Conservation (phyloP, 2,113 vertebrate species). For the Tinamus guttatus region DNA sequence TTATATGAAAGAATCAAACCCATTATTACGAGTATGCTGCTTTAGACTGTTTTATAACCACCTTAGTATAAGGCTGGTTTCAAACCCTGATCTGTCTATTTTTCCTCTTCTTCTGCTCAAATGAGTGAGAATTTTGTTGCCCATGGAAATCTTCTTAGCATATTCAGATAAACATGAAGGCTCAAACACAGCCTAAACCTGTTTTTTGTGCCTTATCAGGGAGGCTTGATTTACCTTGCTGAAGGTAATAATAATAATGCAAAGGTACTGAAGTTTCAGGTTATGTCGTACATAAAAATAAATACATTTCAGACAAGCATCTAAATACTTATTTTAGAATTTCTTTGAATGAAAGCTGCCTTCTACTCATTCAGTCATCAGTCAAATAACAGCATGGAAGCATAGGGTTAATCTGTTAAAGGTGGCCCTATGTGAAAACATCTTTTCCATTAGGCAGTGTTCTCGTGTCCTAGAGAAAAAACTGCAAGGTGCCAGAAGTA, state of each 20-base stretch:
- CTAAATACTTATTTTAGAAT: background rate
- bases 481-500: background rate
- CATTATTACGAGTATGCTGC: background rate
- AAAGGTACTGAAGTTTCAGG: background rate
- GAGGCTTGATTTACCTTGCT: background rate
- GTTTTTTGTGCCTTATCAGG: background rate
- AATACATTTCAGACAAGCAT: background rate
- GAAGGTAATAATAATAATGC: background rate
- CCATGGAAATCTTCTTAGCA: background rate
- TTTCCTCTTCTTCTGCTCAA: background rate
- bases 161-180: background rate
- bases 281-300: background rate
- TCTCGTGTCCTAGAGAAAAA: background rate
- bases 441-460: background rate
- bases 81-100: background rate
- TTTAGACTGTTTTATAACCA: background rate
- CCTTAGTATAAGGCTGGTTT: background rate
- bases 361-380: background rate
- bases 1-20: background rate
- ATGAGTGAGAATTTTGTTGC: background rate
- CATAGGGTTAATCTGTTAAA: background rate
- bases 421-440: background rate
- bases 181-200: background rate
- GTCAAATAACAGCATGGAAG: background rate
- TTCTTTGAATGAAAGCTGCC: conserved; percentile 17